Conservation (phyloP, 2,888 invertebrate species). For the Eutolmus rufibarbis region DNA sequence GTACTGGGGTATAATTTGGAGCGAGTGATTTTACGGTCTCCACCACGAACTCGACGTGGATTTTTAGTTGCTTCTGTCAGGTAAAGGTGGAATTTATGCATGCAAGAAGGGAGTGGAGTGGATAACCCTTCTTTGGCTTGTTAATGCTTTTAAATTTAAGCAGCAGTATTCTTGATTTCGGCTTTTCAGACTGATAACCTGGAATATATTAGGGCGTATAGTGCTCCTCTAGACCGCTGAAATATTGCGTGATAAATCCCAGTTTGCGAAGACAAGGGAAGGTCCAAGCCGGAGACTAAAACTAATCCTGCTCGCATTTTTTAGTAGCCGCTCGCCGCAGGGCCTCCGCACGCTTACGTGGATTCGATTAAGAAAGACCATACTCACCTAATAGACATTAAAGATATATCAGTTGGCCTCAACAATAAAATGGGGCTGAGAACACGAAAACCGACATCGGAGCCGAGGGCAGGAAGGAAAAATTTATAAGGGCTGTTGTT, state of each 20-base stretch:
- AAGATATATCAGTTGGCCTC: slow-evolving; percentile 41
- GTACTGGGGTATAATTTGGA: slow-evolving; percentile 42
- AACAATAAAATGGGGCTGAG: slow-evolving; percentile 27
- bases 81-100: slow-evolving; percentile 39
- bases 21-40: slow-evolving; percentile 45
- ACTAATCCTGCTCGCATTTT: slow-evolving; percentile 18
- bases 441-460: slow-evolving; percentile 32
- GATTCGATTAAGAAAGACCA: slow-evolving; percentile 27
- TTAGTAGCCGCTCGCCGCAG: background rate
- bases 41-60: slow-evolving; percentile 29
- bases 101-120: background rate
- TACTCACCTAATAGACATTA: slow-evolving; percentile 41
- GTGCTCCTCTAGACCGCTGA: background rate
- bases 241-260: slow-evolving; percentile 38
- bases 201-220: slow-evolving; percentile 8
- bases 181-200: slow-evolving; percentile 35
- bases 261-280: slow-evolving; percentile 21
- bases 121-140: slow-evolving; percentile 42
- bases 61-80: slow-evolving; percentile 40
- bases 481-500: slow-evolving; percentile 41
- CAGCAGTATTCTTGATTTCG: slow-evolving; percentile 24
- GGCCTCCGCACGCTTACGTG: background rate
- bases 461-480: slow-evolving; percentile 15
- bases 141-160: slow-evolving; percentile 39
- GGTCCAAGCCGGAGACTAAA: background rate